Evolutionary conservation across 2,113 vertebrate genomes (phyloP).

Genomic region (Hyaena hyaena): DNA sequence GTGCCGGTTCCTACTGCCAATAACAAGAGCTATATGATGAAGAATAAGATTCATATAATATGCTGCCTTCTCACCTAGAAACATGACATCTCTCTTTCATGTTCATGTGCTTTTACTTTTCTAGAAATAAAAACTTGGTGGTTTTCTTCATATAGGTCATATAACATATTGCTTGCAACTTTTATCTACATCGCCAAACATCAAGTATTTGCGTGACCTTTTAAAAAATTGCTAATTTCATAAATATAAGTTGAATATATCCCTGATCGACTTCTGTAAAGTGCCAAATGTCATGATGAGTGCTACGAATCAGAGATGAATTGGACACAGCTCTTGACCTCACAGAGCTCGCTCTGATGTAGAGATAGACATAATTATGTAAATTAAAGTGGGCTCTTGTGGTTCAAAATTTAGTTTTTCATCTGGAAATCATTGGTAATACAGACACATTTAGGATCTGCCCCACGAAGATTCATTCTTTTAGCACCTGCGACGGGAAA

Average conservation of each 20-base stretch:
- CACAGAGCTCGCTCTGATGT: background rate
- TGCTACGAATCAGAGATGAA: background rate
- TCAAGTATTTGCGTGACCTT: slow-evolving; percentile 8
- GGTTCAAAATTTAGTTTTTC: slow-evolving; percentile 10
- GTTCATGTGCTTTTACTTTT: background rate
- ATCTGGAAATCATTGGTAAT: background rate
- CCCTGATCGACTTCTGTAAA: background rate
- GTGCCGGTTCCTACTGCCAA: background rate
- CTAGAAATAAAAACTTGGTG: background rate
- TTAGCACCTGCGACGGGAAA: fast-evolving
- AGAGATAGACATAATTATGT: background rate
- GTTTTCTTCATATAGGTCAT: background rate
- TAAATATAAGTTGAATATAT: background rate
- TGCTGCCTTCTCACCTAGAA: background rate
- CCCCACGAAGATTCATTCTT: background rate
- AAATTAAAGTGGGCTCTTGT: background rate
- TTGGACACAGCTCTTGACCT: background rate
- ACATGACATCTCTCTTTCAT: background rate
- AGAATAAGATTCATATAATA: background rate
- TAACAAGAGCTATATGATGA: background rate
- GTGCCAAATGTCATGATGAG: background rate
- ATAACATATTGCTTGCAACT: background rate
- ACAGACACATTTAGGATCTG: fast-evolving
- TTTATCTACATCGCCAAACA: slow-evolving; percentile 2
- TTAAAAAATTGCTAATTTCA: slow-evolving; percentile 24